phyloP scores from a whole-genome alignment of 2,113 vertebrate genomes.

The Odocoileus hemionus region DNA sequence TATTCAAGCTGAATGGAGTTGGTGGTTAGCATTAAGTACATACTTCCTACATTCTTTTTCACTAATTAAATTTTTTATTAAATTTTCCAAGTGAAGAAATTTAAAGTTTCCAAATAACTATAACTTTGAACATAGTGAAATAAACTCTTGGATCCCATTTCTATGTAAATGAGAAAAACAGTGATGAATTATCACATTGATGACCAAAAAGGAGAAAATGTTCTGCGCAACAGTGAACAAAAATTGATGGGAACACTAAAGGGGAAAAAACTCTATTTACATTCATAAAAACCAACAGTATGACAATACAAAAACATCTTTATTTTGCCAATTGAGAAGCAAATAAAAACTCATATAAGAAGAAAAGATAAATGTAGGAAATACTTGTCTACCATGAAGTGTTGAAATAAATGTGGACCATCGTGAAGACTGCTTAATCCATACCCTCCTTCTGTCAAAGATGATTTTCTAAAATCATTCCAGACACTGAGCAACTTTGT shows the following conservation, averaged over 20 bases:
- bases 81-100: background rate
- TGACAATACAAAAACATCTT: background rate
- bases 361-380: background rate
- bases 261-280: background rate
- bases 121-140: background rate
- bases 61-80: background rate
- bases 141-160: background rate
- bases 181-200: background rate
- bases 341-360: slow-evolving; percentile 3
- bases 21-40: background rate
- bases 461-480: background rate
- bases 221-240: background rate
- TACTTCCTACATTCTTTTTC: background rate
- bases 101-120: background rate
- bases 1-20: background rate
- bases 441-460: background rate
- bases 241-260: background rate
- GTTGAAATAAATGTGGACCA: background rate
- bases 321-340: background rate
- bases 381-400: background rate
- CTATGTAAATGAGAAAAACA: background rate
- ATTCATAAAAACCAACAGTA: background rate
- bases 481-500: background rate
- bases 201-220: slow-evolving; percentile 36
- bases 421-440: background rate